Evolutionary conservation across 2,113 vertebrate species (phyloP), one percentile per base, ranked within the genome.

Genomic region (Ondatra zibethicus): DNA sequence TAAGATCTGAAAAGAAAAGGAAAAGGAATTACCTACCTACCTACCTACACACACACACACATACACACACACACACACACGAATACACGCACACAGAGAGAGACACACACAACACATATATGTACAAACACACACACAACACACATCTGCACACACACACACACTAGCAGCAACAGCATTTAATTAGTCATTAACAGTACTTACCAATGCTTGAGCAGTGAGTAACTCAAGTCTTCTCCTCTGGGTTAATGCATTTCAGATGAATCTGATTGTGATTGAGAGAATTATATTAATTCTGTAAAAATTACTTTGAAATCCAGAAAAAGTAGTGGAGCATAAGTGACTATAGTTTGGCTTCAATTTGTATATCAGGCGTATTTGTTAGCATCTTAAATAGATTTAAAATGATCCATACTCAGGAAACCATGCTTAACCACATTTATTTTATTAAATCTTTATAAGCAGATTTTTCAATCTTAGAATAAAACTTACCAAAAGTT

Each of bases 221-320:
- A 50, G n/a, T 12, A 8, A 78, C 78, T 96, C 39, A 86, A 1
- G 86, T 72, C 63, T 81, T 55, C 17, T 93, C 8, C 23, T 75
- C 61, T 78, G 36, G 45, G 12, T 19, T 68, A 91, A 88, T 27
- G 23, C 29, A 88, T 88, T 93, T 58, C 58, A 58, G 68, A 90
- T 33, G 92, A 84, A 81, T 58, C 25, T 89, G 52, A 77, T 84
- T 81, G 31, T 63, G 36, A 91, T 21, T 88, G 76, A 50, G 10
- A 89, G 5, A n/a, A 27, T 81, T 88, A 63, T 52, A 72, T 45
- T 72, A 75, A 82, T 52, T 89, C 23, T 65, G 16, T 39, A 87
- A 75, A 89, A 73, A 94, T 50, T 86, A 65, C 42, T 88, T 91
- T 95, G 75, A 72, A 96, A 66, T 91, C 55, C 23, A 58, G 33